phyloP scores from a whole-genome alignment of 2,113 vertebrate genomes.

The Calyptomena viridis region DNA sequence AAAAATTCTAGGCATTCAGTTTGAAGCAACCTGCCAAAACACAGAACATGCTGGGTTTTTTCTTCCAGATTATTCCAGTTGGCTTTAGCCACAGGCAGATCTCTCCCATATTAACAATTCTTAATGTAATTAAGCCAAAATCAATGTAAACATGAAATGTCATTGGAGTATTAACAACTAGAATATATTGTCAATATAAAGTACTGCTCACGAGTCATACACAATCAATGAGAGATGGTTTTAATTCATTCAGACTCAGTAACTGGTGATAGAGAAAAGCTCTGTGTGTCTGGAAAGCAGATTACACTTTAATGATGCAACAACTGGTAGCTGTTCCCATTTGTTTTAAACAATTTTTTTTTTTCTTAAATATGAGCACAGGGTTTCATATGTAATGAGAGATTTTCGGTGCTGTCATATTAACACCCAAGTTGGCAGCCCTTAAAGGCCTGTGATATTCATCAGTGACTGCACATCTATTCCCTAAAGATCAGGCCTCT shows the following conservation, averaged over 20 bases:
- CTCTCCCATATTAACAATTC: neutral
- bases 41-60: neutral
- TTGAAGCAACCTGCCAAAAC: neutral
- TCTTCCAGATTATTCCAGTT: neutral
- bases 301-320: neutral
- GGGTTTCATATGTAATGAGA: neutral
- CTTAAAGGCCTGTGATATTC: neutral
- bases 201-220: neutral
- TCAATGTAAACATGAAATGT: conserved; percentile 31
- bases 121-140: conserved; percentile 27
- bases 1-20: neutral
- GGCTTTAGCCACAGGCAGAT: neutral
- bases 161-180: neutral
- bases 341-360: neutral
- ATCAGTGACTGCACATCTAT: neutral
- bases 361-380: neutral
- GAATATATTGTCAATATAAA: conserved; percentile 8
- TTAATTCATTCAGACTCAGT: neutral
- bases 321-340: neutral
- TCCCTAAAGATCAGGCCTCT: neutral
- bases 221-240: neutral
- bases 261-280: neutral
- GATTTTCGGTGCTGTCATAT: neutral
- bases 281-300: neutral
- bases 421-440: neutral